Conservation (phyloP, 2,797 vertebrate genomes). For the Mormyrus hasselquistii region DNA sequence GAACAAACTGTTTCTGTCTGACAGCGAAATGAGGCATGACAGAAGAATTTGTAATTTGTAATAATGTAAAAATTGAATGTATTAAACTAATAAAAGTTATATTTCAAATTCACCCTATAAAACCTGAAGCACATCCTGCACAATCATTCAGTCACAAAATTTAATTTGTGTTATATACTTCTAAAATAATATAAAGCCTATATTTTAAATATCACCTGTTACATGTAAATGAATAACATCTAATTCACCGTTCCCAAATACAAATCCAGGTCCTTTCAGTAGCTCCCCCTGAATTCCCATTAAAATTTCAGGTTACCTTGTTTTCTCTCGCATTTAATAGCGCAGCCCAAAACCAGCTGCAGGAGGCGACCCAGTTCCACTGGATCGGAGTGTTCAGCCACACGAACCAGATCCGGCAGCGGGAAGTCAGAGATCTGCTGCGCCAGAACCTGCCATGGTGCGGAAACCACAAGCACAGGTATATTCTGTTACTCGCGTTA, state of each 20-base stretch:
- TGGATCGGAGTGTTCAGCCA: slow-evolving; percentile 75
- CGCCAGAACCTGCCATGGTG: slow-evolving; percentile 67
- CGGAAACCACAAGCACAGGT: not conserved
- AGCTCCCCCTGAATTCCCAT: not conserved
- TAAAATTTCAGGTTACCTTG: slow-evolving; percentile 67
- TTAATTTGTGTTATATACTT: not conserved
- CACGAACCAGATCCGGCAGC: slow-evolving; percentile 73
- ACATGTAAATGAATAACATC: not conserved
- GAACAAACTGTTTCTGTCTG: not conserved
- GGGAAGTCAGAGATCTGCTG: slow-evolving; percentile 84
- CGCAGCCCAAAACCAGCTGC: slow-evolving; percentile 92
- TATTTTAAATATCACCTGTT: not conserved
- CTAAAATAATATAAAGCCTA: not conserved
- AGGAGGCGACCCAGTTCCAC: slow-evolving; percentile 81
- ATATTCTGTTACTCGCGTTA: not conserved
- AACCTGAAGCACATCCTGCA: not conserved
- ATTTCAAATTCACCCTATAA: not conserved
- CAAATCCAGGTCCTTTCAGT: not conserved
- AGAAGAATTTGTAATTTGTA: not conserved
- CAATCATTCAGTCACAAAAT: not conserved
- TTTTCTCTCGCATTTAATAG: slow-evolving; percentile 90
- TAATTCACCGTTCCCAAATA: not conserved
- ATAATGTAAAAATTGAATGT: not conserved
- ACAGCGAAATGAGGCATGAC: not conserved
- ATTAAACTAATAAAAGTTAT: not conserved